These are phyloP conservation scores for Ennomos erosarius DNA, from an alignment of 2,888 invertebrate genomes.

Conservation along the genomic window DNA sequence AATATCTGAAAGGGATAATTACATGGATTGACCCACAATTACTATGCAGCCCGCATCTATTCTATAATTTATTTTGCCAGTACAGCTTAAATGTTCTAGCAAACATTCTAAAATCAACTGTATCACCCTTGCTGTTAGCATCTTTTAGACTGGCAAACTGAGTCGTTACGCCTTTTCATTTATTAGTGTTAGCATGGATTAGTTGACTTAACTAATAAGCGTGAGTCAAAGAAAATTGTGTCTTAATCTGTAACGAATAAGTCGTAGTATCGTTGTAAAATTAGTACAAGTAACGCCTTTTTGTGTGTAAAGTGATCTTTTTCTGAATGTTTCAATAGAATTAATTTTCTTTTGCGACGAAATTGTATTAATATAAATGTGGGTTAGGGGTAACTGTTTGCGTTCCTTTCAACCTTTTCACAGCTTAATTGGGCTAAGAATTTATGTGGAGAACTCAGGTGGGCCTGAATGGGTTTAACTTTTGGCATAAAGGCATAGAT, in stretches of 20 bases:
- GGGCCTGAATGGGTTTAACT: slow-evolving; percentile 2
- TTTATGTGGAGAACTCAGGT: slow-evolving; percentile 21
- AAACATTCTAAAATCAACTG: slow-evolving; percentile 15
- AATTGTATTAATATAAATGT: slow-evolving; percentile 40
- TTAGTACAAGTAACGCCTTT: slow-evolving; percentile 22
- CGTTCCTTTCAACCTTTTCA: slow-evolving; percentile 21
- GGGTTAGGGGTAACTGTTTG: slow-evolving; percentile 27
- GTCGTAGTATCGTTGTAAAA: slow-evolving; percentile 21
- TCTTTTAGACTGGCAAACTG: not conserved
- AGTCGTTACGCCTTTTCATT: slow-evolving; percentile 11
- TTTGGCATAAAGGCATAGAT: not conserved
- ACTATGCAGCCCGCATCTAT: slow-evolving; percentile 44
- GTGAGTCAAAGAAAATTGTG: slow-evolving; percentile 38
- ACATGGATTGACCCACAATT: slow-evolving; percentile 41
- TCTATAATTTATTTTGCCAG: slow-evolving; percentile 32
- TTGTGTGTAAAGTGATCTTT: slow-evolving; percentile 16
- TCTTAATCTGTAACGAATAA: slow-evolving; percentile 29
- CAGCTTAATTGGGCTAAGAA: slow-evolving; percentile 26
- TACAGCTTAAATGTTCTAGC: slow-evolving; percentile 12
- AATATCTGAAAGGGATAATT: slow-evolving; percentile 43
- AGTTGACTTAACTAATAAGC: slow-evolving; percentile 37
- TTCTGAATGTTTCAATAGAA: slow-evolving; percentile 35
- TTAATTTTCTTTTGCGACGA: slow-evolving; percentile 41
- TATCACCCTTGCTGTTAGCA: slow-evolving; percentile 1
- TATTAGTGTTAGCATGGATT: slow-evolving; percentile 15